Base-by-base conservation (phyloP, 2,888 invertebrate species). In the Gymnocheta viridis region DNA sequence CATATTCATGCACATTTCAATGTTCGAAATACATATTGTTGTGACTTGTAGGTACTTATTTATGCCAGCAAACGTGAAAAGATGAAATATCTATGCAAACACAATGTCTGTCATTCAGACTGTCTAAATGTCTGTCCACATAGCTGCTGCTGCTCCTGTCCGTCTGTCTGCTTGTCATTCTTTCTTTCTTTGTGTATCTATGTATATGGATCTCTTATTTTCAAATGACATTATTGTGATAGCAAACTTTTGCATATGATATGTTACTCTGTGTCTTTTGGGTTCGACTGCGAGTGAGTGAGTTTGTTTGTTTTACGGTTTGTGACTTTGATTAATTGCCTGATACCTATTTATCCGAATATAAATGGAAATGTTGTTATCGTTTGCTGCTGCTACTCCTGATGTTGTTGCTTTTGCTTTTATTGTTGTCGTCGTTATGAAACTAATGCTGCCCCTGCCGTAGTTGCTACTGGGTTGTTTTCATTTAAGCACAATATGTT, bases 251-350 rank as follows among this genome's bases (percentile, higher is more conserved):
- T 72, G 70, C 58, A 9, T 72, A 73, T 58, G 47, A 44, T n/a
- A n/a, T 47, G 22, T 9, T 47, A 4, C 19, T n/a, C 35, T 35
- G 19, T 9, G 38, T 47, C 19, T 17, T 56, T 56, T 9, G 27
- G n/a, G 35, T 35, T 24, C 27, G 54, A 54, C 1, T 51, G 32
- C n/a, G n/a, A 10, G 19, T 24, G 77, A 60, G 67, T 38, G 38
- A 58, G 62, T 79, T 72, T 81, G 73, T 78, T 58, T 84, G 81
- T 74, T 84, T 81, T 81, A 84, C 41, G 84, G 72, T 84, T 78
- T 66, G 84, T 81, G 84, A 84, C 84, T 84, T 84, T 84, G 85
- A 85, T 85, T 82, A 85, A 85, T 82, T 76, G 72, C 66, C 70
- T 85, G 79, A 85, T 82, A 85, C 79, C 82, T 82, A 85, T 74